These are phyloP conservation scores for Bos indicus DNA, from an alignment of 2,113 vertebrate genomes.

Conservation along the genomic window DNA sequence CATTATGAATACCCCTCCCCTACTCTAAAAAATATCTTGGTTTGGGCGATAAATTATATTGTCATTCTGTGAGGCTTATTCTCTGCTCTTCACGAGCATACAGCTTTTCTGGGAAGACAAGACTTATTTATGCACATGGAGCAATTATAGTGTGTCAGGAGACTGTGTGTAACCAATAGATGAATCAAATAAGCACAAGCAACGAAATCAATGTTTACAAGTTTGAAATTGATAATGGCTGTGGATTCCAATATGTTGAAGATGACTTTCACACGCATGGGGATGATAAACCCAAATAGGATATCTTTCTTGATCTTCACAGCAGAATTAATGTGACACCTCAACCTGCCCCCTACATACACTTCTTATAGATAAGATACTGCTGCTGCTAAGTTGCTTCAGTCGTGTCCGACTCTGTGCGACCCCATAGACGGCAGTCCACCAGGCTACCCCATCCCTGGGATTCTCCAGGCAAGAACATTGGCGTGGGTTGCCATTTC, in stretches of 20 bases:
- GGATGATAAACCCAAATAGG: neutral
- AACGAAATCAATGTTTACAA: neutral
- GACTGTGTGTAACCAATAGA: neutral
- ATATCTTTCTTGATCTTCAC: neutral
- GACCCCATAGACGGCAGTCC: no score
- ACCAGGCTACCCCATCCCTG: no score
- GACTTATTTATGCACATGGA: conserved; percentile 11
- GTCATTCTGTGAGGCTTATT: conserved; percentile 11
- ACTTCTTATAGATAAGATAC: neutral
- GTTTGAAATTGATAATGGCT: neutral
- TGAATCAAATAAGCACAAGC: conserved; percentile 11
- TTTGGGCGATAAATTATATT: conserved; percentile 49
- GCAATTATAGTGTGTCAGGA: neutral
- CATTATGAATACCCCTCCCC: conserved; percentile 23
- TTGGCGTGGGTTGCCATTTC: no score
- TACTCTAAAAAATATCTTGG: conserved; percentile 7
- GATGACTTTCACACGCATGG: neutral
- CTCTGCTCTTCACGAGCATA: neutral
- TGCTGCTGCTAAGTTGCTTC: no score
- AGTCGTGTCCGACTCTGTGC: no score
- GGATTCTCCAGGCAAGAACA: no score
- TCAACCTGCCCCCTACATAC: neutral
- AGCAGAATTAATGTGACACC: neutral
- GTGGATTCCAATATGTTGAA: neutral
- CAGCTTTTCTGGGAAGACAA: conserved; percentile 36